Conservation (phyloP, 2,888 invertebrate species). For the Mythimna impura region DNA sequence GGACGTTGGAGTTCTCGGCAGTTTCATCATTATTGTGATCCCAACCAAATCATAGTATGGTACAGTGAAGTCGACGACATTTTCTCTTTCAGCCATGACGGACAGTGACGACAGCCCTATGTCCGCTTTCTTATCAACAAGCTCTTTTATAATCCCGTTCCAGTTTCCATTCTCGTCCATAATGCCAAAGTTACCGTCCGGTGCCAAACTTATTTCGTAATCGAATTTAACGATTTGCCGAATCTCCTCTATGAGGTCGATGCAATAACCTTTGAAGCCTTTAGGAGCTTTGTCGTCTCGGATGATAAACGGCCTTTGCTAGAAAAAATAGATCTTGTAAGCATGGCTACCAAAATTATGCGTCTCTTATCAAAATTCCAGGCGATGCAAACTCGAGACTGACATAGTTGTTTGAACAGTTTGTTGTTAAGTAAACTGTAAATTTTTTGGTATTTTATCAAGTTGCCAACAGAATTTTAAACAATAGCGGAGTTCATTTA, state of each 20-base stretch:
- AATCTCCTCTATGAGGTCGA: slow-evolving; percentile 97
- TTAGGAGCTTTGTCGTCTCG: slow-evolving; percentile 92
- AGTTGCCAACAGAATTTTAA: slow-evolving; percentile 76
- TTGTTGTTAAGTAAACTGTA: slow-evolving; percentile 77
- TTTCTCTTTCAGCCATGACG: slow-evolving; percentile 99
- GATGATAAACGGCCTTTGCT: slow-evolving; percentile 96
- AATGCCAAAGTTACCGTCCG: slow-evolving; percentile 96
- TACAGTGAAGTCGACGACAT: slow-evolving; percentile 99
- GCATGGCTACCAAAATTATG: slow-evolving; percentile 28
- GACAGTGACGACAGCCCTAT: slow-evolving; percentile 98
- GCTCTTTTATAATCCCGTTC: slow-evolving; percentile 95
- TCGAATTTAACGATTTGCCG: slow-evolving; percentile 96
- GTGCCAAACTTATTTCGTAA: slow-evolving; percentile 95
- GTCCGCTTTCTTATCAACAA: slow-evolving; percentile 96
- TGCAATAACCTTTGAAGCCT: slow-evolving; percentile 96
- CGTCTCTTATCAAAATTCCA: slow-evolving; percentile 67
- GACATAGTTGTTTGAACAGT: slow-evolving; percentile 79
- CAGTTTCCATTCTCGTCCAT: slow-evolving; percentile 96
- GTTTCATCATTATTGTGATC: slow-evolving; percentile 98
- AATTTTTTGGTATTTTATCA: slow-evolving; percentile 73
- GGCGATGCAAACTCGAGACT: slow-evolving; percentile 67
- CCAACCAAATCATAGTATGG: slow-evolving; percentile 99
- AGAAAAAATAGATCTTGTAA: slow-evolving; percentile 66
- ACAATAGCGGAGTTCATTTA: slow-evolving; percentile 82
- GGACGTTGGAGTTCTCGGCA: slow-evolving; percentile 96